These are phyloP conservation scores for Raillietiella orientalis DNA, from an alignment of 2,888 invertebrate species.

Conservation along the genomic window DNA sequence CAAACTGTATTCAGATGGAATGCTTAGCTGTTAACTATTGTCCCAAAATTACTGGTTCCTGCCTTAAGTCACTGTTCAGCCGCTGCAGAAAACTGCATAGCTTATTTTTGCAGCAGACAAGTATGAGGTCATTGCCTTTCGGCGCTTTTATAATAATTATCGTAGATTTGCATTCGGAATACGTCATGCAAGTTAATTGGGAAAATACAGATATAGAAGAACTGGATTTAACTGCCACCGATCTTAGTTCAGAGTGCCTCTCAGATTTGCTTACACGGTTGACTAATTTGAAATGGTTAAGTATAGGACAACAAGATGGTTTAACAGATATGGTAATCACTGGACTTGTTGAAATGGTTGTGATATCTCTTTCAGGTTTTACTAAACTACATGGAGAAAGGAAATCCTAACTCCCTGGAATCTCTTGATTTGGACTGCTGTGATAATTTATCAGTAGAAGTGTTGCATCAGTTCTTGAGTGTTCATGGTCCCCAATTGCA, in stretches of 20 bases:
- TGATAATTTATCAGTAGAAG: constrained; percentile 77
- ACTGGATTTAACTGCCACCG: constrained; percentile 85
- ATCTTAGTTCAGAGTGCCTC: constrained; percentile 69
- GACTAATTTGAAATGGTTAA: constrained; percentile 45
- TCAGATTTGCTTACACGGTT: constrained; percentile 66
- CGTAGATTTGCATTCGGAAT: constrained; percentile 54
- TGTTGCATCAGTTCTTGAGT: constrained; percentile 60
- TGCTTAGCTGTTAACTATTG: constrained; percentile 92
- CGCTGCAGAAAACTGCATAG: constrained; percentile 68
- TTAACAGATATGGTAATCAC: constrained; percentile 51
- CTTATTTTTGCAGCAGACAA: constrained; percentile 84
- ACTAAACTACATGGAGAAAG: constrained; percentile 63
- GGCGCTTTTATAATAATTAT: no score
- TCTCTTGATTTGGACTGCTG: constrained; percentile 80
- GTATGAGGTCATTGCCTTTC: no score
- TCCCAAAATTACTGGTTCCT: constrained; percentile 79
- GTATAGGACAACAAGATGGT: constrained; percentile 87
- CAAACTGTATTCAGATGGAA: constrained; percentile 26
- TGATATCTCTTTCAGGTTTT: constrained; percentile 21
- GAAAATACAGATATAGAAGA: constrained; percentile 79
- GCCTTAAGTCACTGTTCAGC: constrained; percentile 72
- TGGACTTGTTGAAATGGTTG: background rate
- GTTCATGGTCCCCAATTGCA: constrained; percentile 60
- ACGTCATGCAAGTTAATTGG: constrained; percentile 91
- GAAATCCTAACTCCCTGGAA: constrained; percentile 33